These are phyloP conservation scores for Typhlichthys subterraneus DNA, from an alignment of 2,797 vertebrate species.

Conservation along the genomic window DNA sequence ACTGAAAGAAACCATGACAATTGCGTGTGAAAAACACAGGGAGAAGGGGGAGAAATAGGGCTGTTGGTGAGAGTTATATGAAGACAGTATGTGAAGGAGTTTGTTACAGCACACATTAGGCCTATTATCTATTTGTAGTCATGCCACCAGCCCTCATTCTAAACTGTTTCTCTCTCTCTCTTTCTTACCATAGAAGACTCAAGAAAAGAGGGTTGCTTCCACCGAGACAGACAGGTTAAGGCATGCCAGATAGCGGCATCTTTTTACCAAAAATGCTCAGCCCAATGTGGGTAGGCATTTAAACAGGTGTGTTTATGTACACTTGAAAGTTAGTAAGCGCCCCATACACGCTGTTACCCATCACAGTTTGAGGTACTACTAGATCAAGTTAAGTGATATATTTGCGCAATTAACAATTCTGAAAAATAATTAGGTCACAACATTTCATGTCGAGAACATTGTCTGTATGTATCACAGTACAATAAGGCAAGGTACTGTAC, in stretches of 20 bases:
- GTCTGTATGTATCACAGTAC: background rate
- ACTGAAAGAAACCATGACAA: conserved; percentile 42
- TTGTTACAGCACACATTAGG: conserved; percentile 58
- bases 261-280: conserved; percentile 20
- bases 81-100: conserved; percentile 21
- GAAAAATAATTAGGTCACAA: background rate
- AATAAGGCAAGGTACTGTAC: background rate
- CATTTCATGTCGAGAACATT: background rate
- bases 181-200: conserved; percentile 23
- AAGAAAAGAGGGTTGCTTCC: conserved; percentile 6
- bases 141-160: conserved; percentile 52
- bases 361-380: too few species aligned
- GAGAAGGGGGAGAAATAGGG: conserved; percentile 10
- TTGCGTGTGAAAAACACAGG: conserved; percentile 22
- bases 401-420: background rate
- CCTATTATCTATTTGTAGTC: conserved; percentile 56
- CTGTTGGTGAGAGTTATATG: conserved; percentile 21
- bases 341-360: background rate
- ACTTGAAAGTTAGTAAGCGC: background rate
- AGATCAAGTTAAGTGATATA: too few species aligned
- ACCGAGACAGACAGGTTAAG: conserved; percentile 28
- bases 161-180: conserved; percentile 40
- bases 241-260: conserved; percentile 20
- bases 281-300: conserved; percentile 7
- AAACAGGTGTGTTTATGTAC: conserved; percentile 4